A percentile compares a stretch with the other conserved stretches of the same genome.
Conservation (phyloP, 2,113 vertebrate species). For the Bathybates hornii region DNA sequence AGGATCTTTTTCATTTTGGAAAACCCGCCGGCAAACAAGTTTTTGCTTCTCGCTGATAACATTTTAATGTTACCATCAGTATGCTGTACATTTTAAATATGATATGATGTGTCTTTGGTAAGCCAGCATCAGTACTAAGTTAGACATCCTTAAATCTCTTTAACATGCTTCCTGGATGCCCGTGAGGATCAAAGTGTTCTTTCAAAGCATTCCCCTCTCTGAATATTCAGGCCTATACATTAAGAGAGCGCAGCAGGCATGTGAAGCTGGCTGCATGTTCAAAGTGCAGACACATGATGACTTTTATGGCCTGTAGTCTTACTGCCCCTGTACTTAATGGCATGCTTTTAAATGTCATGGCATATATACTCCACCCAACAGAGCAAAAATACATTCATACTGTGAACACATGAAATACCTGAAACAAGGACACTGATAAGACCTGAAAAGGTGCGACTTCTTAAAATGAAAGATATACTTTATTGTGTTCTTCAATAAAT, state of each 20-base stretch:
- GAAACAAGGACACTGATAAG: background rate
- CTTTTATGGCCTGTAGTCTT: background rate
- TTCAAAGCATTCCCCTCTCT: background rate
- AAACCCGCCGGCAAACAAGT: background rate
- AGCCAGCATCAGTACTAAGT: background rate
- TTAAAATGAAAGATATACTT: background rate
- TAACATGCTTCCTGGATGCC: background rate
- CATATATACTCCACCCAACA: background rate
- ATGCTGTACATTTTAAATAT: background rate
- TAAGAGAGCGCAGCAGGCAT: background rate
- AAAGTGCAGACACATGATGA: constrained; percentile 27
- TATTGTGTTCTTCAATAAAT: background rate
- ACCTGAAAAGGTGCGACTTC: background rate
- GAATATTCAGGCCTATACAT: constrained; percentile 29
- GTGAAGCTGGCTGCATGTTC: constrained; percentile 28
- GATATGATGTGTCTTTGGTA: background rate
- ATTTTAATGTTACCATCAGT: background rate
- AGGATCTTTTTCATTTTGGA: background rate
- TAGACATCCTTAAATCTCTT: background rate
- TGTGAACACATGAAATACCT: background rate
- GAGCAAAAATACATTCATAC: background rate
- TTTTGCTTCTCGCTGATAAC: background rate
- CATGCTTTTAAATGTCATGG: background rate
- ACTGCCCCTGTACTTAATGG: background rate
- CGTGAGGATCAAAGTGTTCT: constrained; percentile 20